phyloP scores from a whole-genome alignment of 2,113 vertebrate species.

The Muntiacus muntjak region DNA sequence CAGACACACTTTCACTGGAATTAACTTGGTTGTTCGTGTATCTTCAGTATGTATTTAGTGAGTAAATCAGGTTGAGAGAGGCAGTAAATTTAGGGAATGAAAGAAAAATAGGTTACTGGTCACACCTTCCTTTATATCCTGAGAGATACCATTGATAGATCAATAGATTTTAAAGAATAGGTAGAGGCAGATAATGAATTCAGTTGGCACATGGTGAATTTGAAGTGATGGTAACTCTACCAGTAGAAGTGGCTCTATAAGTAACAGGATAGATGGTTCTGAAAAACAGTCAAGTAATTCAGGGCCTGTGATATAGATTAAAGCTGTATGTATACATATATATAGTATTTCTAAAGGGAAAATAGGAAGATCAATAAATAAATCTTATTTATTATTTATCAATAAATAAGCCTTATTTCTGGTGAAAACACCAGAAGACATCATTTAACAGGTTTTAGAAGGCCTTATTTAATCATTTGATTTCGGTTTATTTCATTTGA shows the following conservation, averaged over 20 bases:
- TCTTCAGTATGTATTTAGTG: neutral
- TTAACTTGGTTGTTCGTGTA: neutral
- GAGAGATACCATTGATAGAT: neutral
- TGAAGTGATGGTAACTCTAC: neutral
- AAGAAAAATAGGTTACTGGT: neutral
- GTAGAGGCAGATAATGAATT: neutral
- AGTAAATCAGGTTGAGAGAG: neutral
- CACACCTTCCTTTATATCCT: neutral
- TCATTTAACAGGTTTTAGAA: neutral
- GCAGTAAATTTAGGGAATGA: neutral
- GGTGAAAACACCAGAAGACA: neutral
- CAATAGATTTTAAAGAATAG: neutral
- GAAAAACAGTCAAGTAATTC: neutral
- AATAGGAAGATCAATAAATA: neutral
- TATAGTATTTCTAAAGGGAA: neutral
- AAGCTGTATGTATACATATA: neutral
- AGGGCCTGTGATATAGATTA: neutral
- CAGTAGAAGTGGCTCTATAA: neutral
- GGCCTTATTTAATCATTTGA: neutral
- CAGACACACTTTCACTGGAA: neutral
- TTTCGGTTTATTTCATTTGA: neutral
- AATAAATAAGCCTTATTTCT: neutral
- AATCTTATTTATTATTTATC: neutral
- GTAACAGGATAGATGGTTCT: neutral
- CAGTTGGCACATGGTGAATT: neutral